Base-by-base conservation (phyloP, 2,113 vertebrate genomes). In the Rostratula benghalensis region DNA sequence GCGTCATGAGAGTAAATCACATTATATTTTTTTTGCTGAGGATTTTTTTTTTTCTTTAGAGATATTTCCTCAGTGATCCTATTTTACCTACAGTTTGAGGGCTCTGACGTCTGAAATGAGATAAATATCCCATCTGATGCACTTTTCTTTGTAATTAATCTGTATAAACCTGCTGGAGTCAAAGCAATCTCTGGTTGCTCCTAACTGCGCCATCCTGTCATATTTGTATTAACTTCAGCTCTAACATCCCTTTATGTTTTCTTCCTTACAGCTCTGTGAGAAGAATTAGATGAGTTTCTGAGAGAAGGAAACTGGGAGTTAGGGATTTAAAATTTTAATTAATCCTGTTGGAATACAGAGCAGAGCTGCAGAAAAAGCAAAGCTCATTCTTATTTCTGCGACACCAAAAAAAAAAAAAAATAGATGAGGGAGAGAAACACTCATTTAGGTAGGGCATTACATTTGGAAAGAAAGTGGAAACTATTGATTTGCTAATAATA, bases 381-480 rank as follows among this genome's bases (percentile, higher is more conserved):
- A 90, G 67, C 22, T 57, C 10, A 5, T 84, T 59, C 51, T 84
- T 59, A 71, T 84, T 92, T 92, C 83, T 89, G 37, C 3, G 17
- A 48, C 25, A 65, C 19, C 39, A 39, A 39, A 39, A 39, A 39
- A 39, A n/a, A n/a, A 83, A 45, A 67, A 60, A 18, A 46, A 46
- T 50, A 57, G 39, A 23, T 4, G 28, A 76, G 22, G 19, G 45
- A 60, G 33, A 61, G 53, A 75, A 89, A 39, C 1, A 3, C 17
- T 81, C 43, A 69, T 89, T 67, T 91, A 51, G 54, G 37, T 31
- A 64, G 22, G 50, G 8, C n/a, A 83, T 51, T 76, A 30, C 35
- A 41, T 84, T 92, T 73, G 70, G 70, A 84, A 94, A 87, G 69
- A 85, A 96, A 96, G 87, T 89, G 50, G 77, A 92, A 96, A 81